phyloP scores from a whole-genome alignment of 1,140 invertebrate species.

The Drosophila littoralis region DNA sequence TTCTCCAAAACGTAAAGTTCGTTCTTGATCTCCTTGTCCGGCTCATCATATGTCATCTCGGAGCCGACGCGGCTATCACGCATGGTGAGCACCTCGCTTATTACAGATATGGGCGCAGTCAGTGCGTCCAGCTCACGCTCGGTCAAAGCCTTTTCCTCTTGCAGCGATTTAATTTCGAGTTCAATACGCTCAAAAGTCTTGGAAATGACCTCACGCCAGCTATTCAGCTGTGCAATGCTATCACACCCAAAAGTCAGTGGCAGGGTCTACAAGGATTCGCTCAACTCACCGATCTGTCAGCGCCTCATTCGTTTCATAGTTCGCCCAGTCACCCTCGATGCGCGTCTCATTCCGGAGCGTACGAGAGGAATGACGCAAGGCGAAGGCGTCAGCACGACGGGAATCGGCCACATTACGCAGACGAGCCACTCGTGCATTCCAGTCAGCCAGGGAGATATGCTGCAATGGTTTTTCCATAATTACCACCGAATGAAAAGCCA shows the following conservation, averaged over 20 bases:
- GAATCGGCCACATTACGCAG: slow-evolving; percentile 88
- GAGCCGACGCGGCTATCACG: slow-evolving; percentile 90
- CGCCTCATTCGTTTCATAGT: slow-evolving; percentile 91
- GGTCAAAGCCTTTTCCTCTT: slow-evolving; percentile 91
- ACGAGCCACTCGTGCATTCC: slow-evolving; percentile 89
- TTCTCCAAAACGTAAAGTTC: slow-evolving; percentile 91
- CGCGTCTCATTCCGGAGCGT: slow-evolving; percentile 92
- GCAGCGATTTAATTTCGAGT: slow-evolving; percentile 89
- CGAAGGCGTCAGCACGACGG: slow-evolving; percentile 87
- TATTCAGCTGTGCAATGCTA: slow-evolving; percentile 88
- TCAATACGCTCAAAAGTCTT: slow-evolving; percentile 88
- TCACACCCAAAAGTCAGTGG: not conserved
- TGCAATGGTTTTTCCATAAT: slow-evolving; percentile 89
- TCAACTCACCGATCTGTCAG: slow-evolving; percentile 86
- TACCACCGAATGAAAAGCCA: slow-evolving; percentile 85
- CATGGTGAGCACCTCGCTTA: slow-evolving; percentile 92
- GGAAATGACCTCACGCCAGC: slow-evolving; percentile 90
- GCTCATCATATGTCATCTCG: slow-evolving; percentile 93
- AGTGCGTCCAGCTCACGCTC: slow-evolving; percentile 91
- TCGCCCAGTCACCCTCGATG: slow-evolving; percentile 93
- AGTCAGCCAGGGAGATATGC: slow-evolving; percentile 89
- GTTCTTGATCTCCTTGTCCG: slow-evolving; percentile 92
- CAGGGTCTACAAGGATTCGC: not conserved
- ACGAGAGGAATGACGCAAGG: slow-evolving; percentile 89
- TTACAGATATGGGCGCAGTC: slow-evolving; percentile 89